Conservation (phyloP, 2,888 invertebrate genomes). For the Plusia festucae region DNA sequence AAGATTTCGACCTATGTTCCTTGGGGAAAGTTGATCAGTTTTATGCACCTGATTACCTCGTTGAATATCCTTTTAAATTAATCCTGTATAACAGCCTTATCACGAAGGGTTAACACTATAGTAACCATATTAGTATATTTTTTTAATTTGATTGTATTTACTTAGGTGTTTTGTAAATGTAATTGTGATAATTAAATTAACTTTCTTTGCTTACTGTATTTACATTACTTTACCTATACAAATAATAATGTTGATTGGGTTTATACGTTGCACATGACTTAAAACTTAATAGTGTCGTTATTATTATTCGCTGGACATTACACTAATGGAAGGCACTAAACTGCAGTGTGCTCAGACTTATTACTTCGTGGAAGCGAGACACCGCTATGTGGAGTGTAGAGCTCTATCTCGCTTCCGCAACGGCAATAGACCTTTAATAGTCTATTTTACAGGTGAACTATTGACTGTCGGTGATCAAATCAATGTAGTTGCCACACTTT, state of each 20-base stretch:
- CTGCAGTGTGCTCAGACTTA: background rate
- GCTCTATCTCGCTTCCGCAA: background rate
- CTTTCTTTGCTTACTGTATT: no score
- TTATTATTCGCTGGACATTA: background rate
- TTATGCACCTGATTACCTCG: no score
- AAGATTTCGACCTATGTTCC: no score
- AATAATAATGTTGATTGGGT: background rate
- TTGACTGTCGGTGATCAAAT: background rate
- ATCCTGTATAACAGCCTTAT: no score
- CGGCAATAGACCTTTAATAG: background rate
- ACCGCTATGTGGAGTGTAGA: background rate
- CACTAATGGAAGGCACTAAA: conserved; percentile 3
- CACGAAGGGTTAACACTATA: no score
- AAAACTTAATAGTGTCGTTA: background rate
- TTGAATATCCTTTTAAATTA: no score
- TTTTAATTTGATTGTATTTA: no score
- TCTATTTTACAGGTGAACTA: background rate
- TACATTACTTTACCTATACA: no score
- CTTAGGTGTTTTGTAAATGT: no score
- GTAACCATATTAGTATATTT: no score
- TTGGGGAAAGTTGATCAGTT: no score
- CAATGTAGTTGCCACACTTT: conserved; percentile 1
- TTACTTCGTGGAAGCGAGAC: background rate
- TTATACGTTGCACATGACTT: background rate
- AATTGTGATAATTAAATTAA: no score